Base-by-base conservation (phyloP, 2,888 invertebrate genomes). In the Erebia palarica region DNA sequence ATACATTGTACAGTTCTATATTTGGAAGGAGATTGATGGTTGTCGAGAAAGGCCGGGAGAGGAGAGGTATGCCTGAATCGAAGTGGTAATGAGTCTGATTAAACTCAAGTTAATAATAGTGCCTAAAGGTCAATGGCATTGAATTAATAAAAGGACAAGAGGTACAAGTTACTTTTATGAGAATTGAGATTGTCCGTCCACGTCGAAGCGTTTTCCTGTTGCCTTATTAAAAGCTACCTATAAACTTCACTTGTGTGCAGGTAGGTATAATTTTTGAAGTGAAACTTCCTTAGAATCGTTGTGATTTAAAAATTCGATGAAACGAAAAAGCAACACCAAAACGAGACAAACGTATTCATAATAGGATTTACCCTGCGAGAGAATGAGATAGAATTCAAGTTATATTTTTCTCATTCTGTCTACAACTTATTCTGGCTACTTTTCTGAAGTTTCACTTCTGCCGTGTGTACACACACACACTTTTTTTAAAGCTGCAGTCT, bases 51-150 rank as follows among this genome's bases (percentile, higher is more conserved):
- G 68, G 71, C 59, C 27, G 27, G 27, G 65, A 68, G 73, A 16
- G 36, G 55, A 36, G 27, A 65, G 76, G 81, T 79, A 80, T 82
- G 79, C 77, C 71, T 80, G 78, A 80, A 78, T 80, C 77, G 77
- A 78, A 75, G 80, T 81, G 81, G 78, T 81, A 82, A 81, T 82
- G 81, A 80, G 79, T 59, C 73, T 78, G 78, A 79, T 81, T 77
- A 78, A 80, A 49, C 61, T 65, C 36, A 68, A 61, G 60, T 59
- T 57, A 53, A 68, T 68, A 71, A 60, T 27, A 16, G 53, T 18
- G 70, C 60, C 65, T 65, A 68, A 64, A 58, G 57, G 16, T 47
- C 57, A 68, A 67, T 49, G 27, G 27, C 67, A 16, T 61, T 61
- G 47, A 42, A 1, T 47, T 61, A 61, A 61, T 61, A 61, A 61